Base-by-base conservation (phyloP, 2,797 vertebrate genomes). In the Catostomus latipinnis region DNA sequence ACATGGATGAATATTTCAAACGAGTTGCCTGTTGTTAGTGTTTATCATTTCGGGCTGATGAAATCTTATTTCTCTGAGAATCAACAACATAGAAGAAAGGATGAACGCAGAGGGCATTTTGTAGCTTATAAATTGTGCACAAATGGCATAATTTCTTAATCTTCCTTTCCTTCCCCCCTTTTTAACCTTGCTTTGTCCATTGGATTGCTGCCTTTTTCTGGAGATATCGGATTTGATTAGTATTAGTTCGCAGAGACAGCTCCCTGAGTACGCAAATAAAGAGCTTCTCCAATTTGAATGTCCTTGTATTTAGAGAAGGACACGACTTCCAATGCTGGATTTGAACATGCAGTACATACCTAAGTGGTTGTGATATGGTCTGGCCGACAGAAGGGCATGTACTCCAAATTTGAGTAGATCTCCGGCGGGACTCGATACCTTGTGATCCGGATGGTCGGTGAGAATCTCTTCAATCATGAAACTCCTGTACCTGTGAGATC, bases 391-490 rank as follows among this genome's bases (percentile, higher is more conserved):
- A 43, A 98, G 93, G 13, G 97, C 97, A 48, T 99, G 97, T 3
- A 98, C 97, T 66, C 97, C 97, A 86, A 98, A 99, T 82, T 98
- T 99, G 49, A 98, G 96, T 46, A 98, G 90, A 76, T 98, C 96
- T 52, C 96, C 95, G 2, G 90, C 86, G 0, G 96, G 96, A 34
- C 95, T 92, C 5, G 95, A 90, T 8, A 86, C 93, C 84, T 97
- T 98, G 90, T 96, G 92, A 69, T 96, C 95, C 18, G 95, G 93
- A 57, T 95, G 97, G 18, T 98, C 97, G 0, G 96, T 98, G 62
- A 99, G 94, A 88, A 99, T 99, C 90, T 99, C 98, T 87, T 99
- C 97, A 74, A 99, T 99, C 97, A 99, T 99, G 88, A 99, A 99
- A 89, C 96, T 98, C 91, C 97, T 91, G 91, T 99, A 99, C 68